Evolutionary conservation across 2,797 vertebrate genomes (phyloP).

Genomic region (Sandelia bainsii): DNA sequence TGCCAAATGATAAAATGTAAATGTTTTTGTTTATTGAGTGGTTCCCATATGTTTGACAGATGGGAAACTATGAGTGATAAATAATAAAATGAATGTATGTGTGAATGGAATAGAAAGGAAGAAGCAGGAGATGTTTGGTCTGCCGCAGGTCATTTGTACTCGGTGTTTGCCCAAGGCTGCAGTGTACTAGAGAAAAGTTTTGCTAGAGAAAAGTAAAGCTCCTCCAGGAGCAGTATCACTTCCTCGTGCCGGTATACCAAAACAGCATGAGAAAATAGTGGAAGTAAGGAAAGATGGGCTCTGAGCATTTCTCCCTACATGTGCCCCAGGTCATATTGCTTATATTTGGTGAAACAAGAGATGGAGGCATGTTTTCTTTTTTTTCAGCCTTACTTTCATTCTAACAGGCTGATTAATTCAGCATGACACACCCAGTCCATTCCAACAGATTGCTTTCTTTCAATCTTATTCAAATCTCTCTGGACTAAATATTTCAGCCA

Average conservation of each 20-base stretch:
- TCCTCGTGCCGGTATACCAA: slow-evolving; percentile 28
- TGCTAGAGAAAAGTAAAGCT: slow-evolving; percentile 18
- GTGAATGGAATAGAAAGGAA: slow-evolving; percentile 21
- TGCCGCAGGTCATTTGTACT: slow-evolving; percentile 58
- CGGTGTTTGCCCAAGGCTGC: slow-evolving; percentile 58
- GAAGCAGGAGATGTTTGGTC: slow-evolving; percentile 39
- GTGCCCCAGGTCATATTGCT: slow-evolving; percentile 23
- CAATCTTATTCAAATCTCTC: slow-evolving; percentile 16
- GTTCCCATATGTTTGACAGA: background rate
- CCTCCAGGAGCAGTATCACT: slow-evolving; percentile 49
- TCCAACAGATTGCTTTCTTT: slow-evolving; percentile 42
- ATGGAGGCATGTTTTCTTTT: slow-evolving; percentile 19
- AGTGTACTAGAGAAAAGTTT: slow-evolving; percentile 46
- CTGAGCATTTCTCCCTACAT: background rate
- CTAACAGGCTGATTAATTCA: slow-evolving; percentile 31
- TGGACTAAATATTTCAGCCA: slow-evolving; percentile 7
- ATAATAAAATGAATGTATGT: slow-evolving; percentile 4
- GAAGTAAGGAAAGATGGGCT: slow-evolving; percentile 22
- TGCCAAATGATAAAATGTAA: too few relatives aligned
- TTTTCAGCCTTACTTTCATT: background rate
- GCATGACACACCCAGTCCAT: slow-evolving; percentile 17
- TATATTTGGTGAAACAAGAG: slow-evolving; percentile 52
- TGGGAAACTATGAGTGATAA: background rate
- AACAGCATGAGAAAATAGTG: slow-evolving; percentile 22
- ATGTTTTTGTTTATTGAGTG: background rate